These are phyloP conservation scores for Drosophila barbarae DNA, from an alignment of 2,888 invertebrate genomes.

Conservation along the genomic window DNA sequence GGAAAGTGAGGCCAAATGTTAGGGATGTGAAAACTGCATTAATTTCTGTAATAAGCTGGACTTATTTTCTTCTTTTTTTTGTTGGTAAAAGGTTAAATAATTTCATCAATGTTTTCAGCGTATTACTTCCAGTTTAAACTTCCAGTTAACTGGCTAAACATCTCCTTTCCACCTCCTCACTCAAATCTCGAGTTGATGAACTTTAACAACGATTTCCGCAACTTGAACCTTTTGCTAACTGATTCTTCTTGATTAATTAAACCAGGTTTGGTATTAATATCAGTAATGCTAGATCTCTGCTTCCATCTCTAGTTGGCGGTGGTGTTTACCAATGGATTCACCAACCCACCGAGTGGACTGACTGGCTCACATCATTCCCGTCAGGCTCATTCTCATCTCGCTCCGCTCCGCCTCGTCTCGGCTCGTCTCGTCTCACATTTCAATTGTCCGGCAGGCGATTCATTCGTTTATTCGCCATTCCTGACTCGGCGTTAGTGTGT, in stretches of 20 bases:
- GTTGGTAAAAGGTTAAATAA: background rate
- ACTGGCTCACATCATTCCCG: constrained; percentile 22
- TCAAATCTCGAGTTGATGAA: background rate
- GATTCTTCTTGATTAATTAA: background rate
- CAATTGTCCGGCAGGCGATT: constrained; percentile 55
- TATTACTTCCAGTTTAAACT: background rate
- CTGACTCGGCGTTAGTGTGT: constrained; percentile 2
- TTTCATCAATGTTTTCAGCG: background rate
- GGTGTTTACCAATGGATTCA: constrained; percentile 8
- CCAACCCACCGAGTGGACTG: constrained; percentile 10
- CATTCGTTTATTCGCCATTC: constrained; percentile 28
- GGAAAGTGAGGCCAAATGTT: background rate
- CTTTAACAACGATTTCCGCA: background rate
- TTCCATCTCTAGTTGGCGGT: constrained; percentile 7
- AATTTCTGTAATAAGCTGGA: background rate
- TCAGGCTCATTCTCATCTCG: constrained; percentile 13
- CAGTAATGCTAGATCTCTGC: background rate
- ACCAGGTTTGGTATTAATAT: background rate
- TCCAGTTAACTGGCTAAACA: background rate
- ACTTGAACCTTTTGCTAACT: background rate
- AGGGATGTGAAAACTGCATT: constrained; percentile 7
- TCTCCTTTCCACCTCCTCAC: background rate
- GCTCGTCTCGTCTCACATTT: constrained; percentile 56
- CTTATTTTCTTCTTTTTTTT: background rate
- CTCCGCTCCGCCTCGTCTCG: constrained; percentile 9